Conservation (phyloP, 2,888 invertebrate genomes). For the Holacanthella duospinosa region DNA sequence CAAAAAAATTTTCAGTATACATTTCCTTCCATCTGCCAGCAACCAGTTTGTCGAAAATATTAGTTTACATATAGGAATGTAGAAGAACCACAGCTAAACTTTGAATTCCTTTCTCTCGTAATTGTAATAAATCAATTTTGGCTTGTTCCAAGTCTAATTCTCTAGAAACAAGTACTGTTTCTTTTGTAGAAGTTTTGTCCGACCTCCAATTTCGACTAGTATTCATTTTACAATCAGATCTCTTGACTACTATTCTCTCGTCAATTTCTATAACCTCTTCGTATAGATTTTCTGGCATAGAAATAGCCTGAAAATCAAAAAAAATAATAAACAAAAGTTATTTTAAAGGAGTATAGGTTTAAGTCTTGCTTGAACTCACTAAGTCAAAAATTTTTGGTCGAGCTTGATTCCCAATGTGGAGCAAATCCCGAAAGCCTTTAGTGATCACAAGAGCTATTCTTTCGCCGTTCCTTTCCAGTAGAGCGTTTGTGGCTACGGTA, state of each 20-base stretch:
- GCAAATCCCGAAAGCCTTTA: constrained; percentile 78
- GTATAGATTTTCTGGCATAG: constrained; percentile 78
- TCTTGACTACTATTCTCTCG: constrained; percentile 70
- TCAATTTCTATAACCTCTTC: constrained; percentile 82
- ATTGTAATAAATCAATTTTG: constrained; percentile 50
- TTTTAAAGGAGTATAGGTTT: too few species aligned
- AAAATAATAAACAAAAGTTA: too few species aligned
- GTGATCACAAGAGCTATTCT: constrained; percentile 85
- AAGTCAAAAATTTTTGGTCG: constrained; percentile 92
- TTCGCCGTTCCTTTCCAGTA: constrained; percentile 92
- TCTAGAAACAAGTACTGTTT: constrained; percentile 59
- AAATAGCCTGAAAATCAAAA: constrained; percentile 65
- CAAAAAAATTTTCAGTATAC: too few species aligned
- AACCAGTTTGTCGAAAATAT: too few species aligned
- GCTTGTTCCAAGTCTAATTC: constrained; percentile 60
- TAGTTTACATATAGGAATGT: constrained; percentile 81
- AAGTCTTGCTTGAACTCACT: too few species aligned
- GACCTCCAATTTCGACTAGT: constrained; percentile 34
- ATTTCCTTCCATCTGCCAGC: too few species aligned
- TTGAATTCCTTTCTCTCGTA: constrained; percentile 67
- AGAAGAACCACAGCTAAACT: constrained; percentile 88
- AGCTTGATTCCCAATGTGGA: constrained; percentile 94
- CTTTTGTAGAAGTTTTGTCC: constrained; percentile 56
- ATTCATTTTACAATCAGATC: constrained; percentile 39
- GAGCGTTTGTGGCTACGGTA: constrained; percentile 95